Evolutionary conservation across 2,888 invertebrate species (phyloP), one percentile per base, ranked within the genome.

Genomic region (Agrochola macilenta): DNA sequence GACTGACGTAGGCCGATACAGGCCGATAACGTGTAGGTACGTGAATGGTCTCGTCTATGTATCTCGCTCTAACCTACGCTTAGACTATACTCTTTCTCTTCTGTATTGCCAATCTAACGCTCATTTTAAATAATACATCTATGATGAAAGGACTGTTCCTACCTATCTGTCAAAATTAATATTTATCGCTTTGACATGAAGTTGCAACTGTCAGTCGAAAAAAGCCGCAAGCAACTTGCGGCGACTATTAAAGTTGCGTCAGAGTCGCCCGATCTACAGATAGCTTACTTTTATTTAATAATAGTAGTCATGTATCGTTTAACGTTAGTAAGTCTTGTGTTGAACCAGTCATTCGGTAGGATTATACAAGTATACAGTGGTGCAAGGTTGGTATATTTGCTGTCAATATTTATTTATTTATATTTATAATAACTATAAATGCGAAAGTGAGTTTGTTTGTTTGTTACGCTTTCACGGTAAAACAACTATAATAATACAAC

Each of bases 231-330:
- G 43, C 64, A 54, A n/a, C 35, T 69, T 14, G 5, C 0, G 0
- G n/a, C 35, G 8, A 83, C 5, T 68, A 30, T 61, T 49, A 26
- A 61, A 84, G 73, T 84, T 57, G 81, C 60, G 0, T n/a, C 9
- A 57, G 14, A 35, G 65, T 73, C n/a, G 65, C 49, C 3, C 1
- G 5, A 74, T 84, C 17, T 66, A 61, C 30, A 20, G 26, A 0
- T 8, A 35, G 0, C 35, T 17, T 79, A 23, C 23, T 52, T 23
- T 57, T 60, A n/a, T 70, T 79, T 49, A 57, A 73, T 69, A 69
- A 17, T 52, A 43, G 65, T 52, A 52, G 54, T 80, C 35, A 52
- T 39, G 69, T 61, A 69, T 43, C 26, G 49, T 52, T 80, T 35
- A 11, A n/a, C 57, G n/a, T 60, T 60, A 54, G 35, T 57, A n/a